Evolutionary conservation across 2,888 invertebrate species (phyloP).

Genomic region (Fragum whitleyi): DNA sequence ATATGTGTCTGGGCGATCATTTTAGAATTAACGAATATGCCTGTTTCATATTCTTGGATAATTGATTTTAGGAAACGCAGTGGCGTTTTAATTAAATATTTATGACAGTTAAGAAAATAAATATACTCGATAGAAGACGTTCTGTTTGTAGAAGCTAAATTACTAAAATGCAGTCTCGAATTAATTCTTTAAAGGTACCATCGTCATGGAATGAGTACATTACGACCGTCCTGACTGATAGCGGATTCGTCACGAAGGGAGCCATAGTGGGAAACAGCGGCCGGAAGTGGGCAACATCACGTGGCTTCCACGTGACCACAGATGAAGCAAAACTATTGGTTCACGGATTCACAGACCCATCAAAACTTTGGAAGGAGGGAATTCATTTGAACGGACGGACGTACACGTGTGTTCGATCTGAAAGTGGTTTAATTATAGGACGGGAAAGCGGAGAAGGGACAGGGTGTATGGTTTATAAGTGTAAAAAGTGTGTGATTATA

Average conservation of each 20-base stretch:
- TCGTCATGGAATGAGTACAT: constrained; percentile 77
- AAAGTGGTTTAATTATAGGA: constrained; percentile 70
- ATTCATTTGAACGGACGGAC: constrained; percentile 61
- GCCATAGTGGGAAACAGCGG: constrained; percentile 72
- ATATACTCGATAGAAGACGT: too few relatives aligned
- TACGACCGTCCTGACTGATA: constrained; percentile 72
- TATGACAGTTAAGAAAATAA: too few relatives aligned
- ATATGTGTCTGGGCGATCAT: too few relatives aligned
- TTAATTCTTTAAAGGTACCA: constrained; percentile 71
- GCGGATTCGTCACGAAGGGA: constrained; percentile 71
- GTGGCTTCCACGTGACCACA: constrained; percentile 63
- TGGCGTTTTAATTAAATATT: too few relatives aligned
- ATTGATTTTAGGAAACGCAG: background rate
- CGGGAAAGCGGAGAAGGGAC: constrained; percentile 67
- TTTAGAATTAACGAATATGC: too few relatives aligned
- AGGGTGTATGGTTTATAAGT: constrained; percentile 74
- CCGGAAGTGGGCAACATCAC: constrained; percentile 70
- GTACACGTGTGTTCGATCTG: constrained; percentile 71
- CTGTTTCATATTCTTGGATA: too few relatives aligned
- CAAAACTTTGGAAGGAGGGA: constrained; percentile 68
- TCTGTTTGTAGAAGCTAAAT: too few relatives aligned
- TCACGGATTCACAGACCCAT: constrained; percentile 71
- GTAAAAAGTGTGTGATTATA: constrained; percentile 71
- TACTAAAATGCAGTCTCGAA: constrained; percentile 64
- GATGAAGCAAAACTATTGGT: constrained; percentile 68